Evolutionary conservation across 2,797 vertebrate genomes (phyloP), one percentile per base, ranked within the genome.

Genomic region (Poecilia velifera): DNA sequence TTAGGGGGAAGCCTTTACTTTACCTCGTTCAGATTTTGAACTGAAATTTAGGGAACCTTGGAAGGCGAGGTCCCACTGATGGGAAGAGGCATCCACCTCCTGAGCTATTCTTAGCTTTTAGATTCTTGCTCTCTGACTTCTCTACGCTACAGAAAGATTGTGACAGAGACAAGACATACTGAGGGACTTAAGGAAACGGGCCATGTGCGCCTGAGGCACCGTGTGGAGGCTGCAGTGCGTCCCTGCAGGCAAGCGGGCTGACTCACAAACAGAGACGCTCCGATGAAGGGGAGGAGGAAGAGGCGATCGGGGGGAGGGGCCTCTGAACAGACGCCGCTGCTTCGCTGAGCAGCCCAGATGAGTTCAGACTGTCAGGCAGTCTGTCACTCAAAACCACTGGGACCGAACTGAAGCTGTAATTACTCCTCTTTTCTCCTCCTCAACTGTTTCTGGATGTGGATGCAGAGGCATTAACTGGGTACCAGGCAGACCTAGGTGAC

Each of bases 161-260:
- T 47, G 62, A 78, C 47, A 18, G 22, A 76, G 76, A 79, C 76
- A 39, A 49, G 76, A 76, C 72, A 75, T 74, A 79, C 46, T 45
- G 79, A 76, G 80, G 64, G 79, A 79, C 13, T n/a, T 55, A 66
- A 72, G 76, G 76, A 79, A 83, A 84, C 49, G 9, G 73, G 74
- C 73, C 78, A 75, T 86, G 83, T 79, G 81, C 39, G 90, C 90
- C 82, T 68, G 81, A 82, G 88, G 91, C 90, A 86, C 80, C 68
- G 85, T 88, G 90, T 80, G 88, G 88, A 92, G 88, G 79, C 87
- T 87, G 85, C 86, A 87, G 78, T 45, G 53, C 70, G 57, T 87
- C 84, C 86, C 84, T 84, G 76, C 87, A 88, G 87, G 84, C 87
- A 72, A 34, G 81, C 76, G 90, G 81, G 76, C 86, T 81, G 86